Evolutionary conservation across 2,113 vertebrate genomes (phyloP), one percentile per base, ranked within the genome.

Genomic region (Nothocercus nigrocapillus): DNA sequence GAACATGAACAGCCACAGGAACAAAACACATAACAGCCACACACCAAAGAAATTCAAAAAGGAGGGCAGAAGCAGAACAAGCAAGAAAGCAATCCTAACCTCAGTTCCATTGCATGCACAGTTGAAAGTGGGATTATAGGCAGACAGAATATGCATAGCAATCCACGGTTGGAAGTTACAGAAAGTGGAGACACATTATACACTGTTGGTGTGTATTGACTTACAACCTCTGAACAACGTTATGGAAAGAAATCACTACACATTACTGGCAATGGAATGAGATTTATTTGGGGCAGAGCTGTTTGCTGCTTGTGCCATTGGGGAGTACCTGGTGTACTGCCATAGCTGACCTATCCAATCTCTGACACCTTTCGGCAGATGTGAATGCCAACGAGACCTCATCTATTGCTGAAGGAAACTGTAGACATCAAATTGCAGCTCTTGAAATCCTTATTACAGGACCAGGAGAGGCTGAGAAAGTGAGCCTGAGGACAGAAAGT

Each of bases 221-320:
- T 15, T 38, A 4, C 8, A 42, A 8, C 1, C 0, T n/a, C 27
- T 25, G 1, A 24, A 42, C 25, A 42, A 42, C 2, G 8, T 28
- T 28, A 64, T 19, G 27, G 16, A 12, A 77, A 53, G 7, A 72
- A 47, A 4, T 13, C 9, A 80, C 44, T n/a, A 51, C 0, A 0
- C 1, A 1, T 47, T 73, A 56, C 6, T 7, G 38, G 15, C 42
- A 25, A 47, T 8, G 3, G 10, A 83, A 56, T 21, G 27, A 51
- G 4, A 1, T 9, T 30, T 66, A 34, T 66, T 24, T 13, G 45
- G 28, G 7, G 56, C 22, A 70, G 18, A 74, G 7, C 3, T 54
- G 3, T 45, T 47, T 66, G 3, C 3, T 19, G 3, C 11, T 2
- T 20, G 2, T 66, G 38, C 3, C 6, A 9, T 16, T 73, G 64